phyloP scores from a whole-genome alignment of 1,140 invertebrate genomes.

The Ylistrum balloti region DNA sequence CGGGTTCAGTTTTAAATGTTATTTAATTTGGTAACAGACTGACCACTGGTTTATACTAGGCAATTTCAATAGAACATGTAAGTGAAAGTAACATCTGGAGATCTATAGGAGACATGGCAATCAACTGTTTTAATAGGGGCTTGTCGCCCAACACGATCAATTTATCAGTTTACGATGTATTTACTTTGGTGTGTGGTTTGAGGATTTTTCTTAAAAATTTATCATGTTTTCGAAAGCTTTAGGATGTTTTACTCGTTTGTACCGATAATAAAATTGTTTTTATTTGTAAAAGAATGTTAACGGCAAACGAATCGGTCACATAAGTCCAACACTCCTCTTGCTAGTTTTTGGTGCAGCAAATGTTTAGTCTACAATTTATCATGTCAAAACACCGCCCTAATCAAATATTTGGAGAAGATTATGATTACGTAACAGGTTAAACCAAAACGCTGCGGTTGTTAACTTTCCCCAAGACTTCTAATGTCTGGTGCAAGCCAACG shows the following conservation, averaged over 20 bases:
- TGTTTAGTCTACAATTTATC: conserved; percentile 39
- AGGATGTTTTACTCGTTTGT: neutral
- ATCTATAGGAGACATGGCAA: too few species aligned
- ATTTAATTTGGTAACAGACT: too few species aligned
- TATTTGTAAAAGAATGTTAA: neutral
- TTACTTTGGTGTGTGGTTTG: too few species aligned
- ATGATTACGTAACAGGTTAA: neutral
- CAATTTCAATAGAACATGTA: too few species aligned
- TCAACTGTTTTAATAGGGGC: too few species aligned
- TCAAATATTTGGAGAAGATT: conserved; percentile 34
- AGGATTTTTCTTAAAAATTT: too few species aligned
- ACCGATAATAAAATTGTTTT: neutral
- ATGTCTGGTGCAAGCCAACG: neutral
- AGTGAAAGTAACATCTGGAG: too few species aligned
- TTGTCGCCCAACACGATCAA: too few species aligned
- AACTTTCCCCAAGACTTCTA: neutral
- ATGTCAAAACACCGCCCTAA: conserved; percentile 13
- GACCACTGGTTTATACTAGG: too few species aligned
- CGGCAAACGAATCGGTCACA: neutral
- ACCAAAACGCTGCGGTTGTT: neutral
- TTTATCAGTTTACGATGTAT: too few species aligned
- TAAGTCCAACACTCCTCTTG: neutral
- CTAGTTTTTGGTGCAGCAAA: neutral
- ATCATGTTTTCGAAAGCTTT: too few species aligned
- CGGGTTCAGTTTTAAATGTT: too few species aligned